phyloP scores from a whole-genome alignment of 2,888 invertebrate species.

The Trichogramma dendrolimi region DNA sequence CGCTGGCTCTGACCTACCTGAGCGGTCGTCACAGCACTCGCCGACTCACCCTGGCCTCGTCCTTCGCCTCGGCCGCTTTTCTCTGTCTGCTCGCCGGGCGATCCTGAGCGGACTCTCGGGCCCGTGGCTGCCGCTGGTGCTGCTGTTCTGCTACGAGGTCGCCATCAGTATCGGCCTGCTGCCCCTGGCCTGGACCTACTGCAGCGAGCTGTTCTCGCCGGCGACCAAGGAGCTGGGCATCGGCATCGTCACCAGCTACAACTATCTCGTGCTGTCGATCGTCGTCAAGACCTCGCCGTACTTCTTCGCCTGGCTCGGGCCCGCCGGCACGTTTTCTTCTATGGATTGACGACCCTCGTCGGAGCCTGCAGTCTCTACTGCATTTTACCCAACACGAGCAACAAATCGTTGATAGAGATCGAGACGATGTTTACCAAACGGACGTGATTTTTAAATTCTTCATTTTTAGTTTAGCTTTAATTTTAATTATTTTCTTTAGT shows the following conservation, averaged over 20 bases:
- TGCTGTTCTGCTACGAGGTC: constrained; percentile 59
- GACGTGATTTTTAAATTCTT: too few species aligned
- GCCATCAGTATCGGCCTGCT: constrained; percentile 62
- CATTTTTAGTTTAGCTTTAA: too few species aligned
- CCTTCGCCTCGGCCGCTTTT: background rate
- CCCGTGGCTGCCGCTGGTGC: constrained; percentile 42
- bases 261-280: constrained; percentile 62
- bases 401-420: constrained; percentile 65
- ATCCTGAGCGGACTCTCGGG: constrained; percentile 6
- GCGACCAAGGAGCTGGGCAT: constrained; percentile 64
- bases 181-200: constrained; percentile 71
- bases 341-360: constrained; percentile 58
- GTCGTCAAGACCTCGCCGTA: constrained; percentile 66
- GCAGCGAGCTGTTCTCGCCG: constrained; percentile 68
- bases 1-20: constrained; percentile 58
- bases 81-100: constrained; percentile 4
- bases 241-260: constrained; percentile 63
- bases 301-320: constrained; percentile 59
- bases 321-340: constrained; percentile 62
- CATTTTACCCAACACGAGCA: constrained; percentile 67
- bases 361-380: constrained; percentile 60
- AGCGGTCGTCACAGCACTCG: constrained; percentile 3
- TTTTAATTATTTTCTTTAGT: too few species aligned
- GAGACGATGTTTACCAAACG: constrained; percentile 57
- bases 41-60: constrained; percentile 2